Percentiles rank a stretch among this genome's conserved stretches.
These are phyloP conservation scores for Elanoides forficatus DNA, from an alignment of 2,113 vertebrate species.

Conservation along the genomic window DNA sequence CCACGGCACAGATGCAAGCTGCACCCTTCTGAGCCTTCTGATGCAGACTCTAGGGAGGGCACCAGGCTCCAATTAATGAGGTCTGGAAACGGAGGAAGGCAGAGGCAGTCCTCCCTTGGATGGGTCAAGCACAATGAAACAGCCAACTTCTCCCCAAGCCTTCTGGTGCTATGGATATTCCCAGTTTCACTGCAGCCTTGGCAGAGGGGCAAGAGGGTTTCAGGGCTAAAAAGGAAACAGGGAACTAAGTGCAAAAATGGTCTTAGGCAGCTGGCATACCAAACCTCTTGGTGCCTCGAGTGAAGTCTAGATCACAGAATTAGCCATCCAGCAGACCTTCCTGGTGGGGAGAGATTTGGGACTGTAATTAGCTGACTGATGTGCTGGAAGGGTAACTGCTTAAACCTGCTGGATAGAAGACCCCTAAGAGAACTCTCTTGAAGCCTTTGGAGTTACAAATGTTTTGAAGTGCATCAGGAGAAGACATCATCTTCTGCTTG, in stretches of 20 bases:
- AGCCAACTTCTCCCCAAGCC: neutral
- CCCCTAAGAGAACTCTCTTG: neutral
- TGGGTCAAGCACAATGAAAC: neutral
- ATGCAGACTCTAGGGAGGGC: neutral
- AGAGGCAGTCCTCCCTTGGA: neutral
- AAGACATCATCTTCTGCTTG: neutral
- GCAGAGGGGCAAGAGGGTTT: neutral
- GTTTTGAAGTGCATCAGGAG: neutral
- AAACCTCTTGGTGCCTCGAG: neutral
- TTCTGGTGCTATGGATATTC: neutral
- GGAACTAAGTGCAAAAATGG: neutral
- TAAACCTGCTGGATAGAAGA: neutral
- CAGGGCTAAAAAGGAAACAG: neutral
- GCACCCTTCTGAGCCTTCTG: neutral
- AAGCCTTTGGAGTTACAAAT: neutral
- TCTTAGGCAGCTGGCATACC: neutral
- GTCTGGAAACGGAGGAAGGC: neutral
- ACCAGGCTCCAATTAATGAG: neutral
- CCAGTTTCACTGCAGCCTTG: neutral
- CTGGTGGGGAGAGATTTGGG: neutral
- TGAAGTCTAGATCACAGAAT: neutral
- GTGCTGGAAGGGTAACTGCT: neutral
- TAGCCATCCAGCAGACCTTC: neutral
- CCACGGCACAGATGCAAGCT: rapidly evolving
- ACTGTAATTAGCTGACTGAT: neutral